Conservation (phyloP, 1,140 invertebrate species). For the Hormaphis cornu region DNA sequence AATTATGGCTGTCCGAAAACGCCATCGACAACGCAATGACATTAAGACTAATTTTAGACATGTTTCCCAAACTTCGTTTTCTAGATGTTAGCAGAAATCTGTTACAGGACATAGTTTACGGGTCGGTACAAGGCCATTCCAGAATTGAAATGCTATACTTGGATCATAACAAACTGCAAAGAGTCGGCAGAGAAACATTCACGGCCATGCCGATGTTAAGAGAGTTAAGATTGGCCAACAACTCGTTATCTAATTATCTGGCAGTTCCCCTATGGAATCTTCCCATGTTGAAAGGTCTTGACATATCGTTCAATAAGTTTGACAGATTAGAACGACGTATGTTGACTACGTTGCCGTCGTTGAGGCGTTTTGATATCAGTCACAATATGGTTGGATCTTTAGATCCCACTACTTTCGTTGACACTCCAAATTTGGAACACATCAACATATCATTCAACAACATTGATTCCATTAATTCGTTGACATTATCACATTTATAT, state of each 20-base stretch:
- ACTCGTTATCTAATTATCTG: constrained; percentile 54
- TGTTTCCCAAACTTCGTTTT: constrained; percentile 55
- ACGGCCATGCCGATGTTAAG: constrained; percentile 68
- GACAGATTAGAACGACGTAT: constrained; percentile 58
- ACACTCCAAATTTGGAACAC: constrained; percentile 62
- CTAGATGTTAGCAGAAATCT: constrained; percentile 38
- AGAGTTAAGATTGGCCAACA: constrained; percentile 68
- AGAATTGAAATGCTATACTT: constrained; percentile 69
- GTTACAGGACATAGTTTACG: constrained; percentile 62
- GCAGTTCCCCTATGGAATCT: constrained; percentile 68
- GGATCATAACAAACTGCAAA: constrained; percentile 63
- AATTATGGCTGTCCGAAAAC: constrained; percentile 64
- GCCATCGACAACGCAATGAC: constrained; percentile 62
- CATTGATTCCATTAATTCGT: constrained; percentile 38
- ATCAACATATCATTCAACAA: constrained; percentile 38
- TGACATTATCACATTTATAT: constrained; percentile 59
- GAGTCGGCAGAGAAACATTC: constrained; percentile 65
- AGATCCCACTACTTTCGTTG: constrained; percentile 61
- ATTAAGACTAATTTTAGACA: constrained; percentile 59
- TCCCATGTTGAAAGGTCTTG: constrained; percentile 66
- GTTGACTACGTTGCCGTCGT: constrained; percentile 61
- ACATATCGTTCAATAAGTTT: constrained; percentile 68
- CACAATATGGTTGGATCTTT: constrained; percentile 61
- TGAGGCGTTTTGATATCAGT: constrained; percentile 68
- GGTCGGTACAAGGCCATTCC: constrained; percentile 62